Conservation (phyloP, 2,888 invertebrate species). For the Lasioglossum leucozonium region DNA sequence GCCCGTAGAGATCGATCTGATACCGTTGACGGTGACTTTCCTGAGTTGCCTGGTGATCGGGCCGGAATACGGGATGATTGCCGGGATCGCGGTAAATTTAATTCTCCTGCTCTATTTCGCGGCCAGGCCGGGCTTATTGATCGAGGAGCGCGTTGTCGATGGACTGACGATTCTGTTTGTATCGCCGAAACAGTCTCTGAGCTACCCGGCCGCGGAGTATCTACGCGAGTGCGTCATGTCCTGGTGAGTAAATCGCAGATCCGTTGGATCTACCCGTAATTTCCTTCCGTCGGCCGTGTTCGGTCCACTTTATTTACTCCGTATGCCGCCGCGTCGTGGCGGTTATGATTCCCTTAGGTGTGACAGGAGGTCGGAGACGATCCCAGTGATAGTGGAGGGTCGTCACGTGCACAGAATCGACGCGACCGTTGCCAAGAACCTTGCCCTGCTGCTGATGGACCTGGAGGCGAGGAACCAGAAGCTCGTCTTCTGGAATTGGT, state of each 20-base stretch:
- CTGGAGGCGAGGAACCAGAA: slow-evolving; percentile 78
- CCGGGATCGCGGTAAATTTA: slow-evolving; percentile 89
- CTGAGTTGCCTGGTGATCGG: slow-evolving; percentile 88
- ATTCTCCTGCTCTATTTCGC: slow-evolving; percentile 88
- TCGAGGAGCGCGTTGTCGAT: slow-evolving; percentile 86
- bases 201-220: slow-evolving; percentile 87
- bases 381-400: slow-evolving; percentile 88
- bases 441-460: slow-evolving; percentile 78
- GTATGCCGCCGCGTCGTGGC: neutral
- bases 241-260: slow-evolving; percentile 71
- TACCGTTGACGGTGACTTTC: slow-evolving; percentile 89
- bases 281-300: neutral
- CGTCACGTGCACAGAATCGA: slow-evolving; percentile 88
- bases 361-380: slow-evolving; percentile 77
- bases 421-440: slow-evolving; percentile 88
- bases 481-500: slow-evolving; percentile 83
- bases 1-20: slow-evolving; percentile 88
- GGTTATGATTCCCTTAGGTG: slow-evolving; percentile 72
- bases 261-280: neutral
- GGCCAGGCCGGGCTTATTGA: slow-evolving; percentile 88
- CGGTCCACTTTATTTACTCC: slow-evolving; percentile 28
- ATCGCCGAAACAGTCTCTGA: slow-evolving; percentile 82
- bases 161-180: slow-evolving; percentile 81
- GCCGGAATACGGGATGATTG: slow-evolving; percentile 88
- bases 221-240: slow-evolving; percentile 84